Percentiles rank a stretch among this genome's conserved stretches.
Evolutionary conservation across 37 sponge, comb jelly and placozoan species (phyloP).

Genomic region (Aplysina aerophoba): DNA sequence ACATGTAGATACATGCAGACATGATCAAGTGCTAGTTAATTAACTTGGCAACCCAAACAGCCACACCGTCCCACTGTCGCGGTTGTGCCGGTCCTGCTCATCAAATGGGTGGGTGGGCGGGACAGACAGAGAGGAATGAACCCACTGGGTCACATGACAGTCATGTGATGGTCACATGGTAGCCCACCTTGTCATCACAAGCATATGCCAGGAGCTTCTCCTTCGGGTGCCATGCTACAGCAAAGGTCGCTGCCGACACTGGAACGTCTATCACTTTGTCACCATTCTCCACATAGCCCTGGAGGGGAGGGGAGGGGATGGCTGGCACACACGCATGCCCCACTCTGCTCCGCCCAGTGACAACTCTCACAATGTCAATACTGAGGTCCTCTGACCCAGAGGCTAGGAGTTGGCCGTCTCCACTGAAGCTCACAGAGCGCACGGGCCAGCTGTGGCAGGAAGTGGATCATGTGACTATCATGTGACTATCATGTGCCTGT

Average conservation of each 20-base stretch:
- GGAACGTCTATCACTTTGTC: slow-evolving; percentile 81
- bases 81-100: slow-evolving; percentile 3
- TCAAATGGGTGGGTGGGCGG: no score
- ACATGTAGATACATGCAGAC: no score
- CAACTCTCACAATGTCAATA: slow-evolving; percentile 89
- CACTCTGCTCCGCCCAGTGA: not conserved
- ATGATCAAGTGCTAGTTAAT: not conserved
- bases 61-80: slow-evolving; percentile 20
- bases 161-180: not conserved
- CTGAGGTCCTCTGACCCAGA: slow-evolving; percentile 93
- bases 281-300: slow-evolving; percentile 87
- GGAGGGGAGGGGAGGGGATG: not conserved
- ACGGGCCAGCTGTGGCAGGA: slow-evolving; percentile 91
- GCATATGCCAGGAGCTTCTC: slow-evolving; percentile 92
- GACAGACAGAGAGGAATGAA: no score
- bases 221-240: slow-evolving; percentile 96
- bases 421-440: slow-evolving; percentile 92
- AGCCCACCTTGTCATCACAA: slow-evolving; percentile 90
- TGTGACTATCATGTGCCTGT: no score
- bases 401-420: slow-evolving; percentile 89
- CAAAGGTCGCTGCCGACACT: slow-evolving; percentile 94
- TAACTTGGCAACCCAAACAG: slow-evolving; percentile 1
- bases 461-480: not conserved
- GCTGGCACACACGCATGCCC: not conserved
- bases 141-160: not conserved